These are phyloP conservation scores for Diorhabda carinulata DNA, from an alignment of 1,140 invertebrate species.

Conservation along the genomic window DNA sequence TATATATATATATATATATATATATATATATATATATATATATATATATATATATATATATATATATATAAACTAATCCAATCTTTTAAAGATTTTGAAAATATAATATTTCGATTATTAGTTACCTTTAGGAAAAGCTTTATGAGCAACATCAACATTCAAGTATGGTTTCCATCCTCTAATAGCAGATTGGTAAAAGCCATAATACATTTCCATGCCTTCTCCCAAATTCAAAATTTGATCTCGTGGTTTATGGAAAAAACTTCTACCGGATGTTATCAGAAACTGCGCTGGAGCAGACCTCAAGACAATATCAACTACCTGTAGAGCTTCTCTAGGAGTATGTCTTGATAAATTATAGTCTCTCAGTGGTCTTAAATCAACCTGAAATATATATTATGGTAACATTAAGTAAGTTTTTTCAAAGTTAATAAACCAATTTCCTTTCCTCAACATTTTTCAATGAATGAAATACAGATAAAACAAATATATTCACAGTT, in stretches of 20 bases:
- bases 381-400: background rate
- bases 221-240: slow-evolving; percentile 30
- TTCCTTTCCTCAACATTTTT: no score
- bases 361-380: slow-evolving; percentile 23
- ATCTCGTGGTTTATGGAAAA: slow-evolving; percentile 42
- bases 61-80: no score
- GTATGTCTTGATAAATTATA: slow-evolving; percentile 19
- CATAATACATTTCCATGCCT: slow-evolving; percentile 65
- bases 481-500: no score
- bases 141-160: slow-evolving; percentile 69
- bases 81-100: no score
- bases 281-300: slow-evolving; percentile 52
- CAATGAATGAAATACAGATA: no score
- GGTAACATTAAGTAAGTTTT: no score
- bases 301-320: slow-evolving; percentile 77
- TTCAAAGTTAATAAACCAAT: no score
- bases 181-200: slow-evolving; percentile 70
- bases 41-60: no score
- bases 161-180: slow-evolving; percentile 67
- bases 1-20: no score
- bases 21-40: no score
- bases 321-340: slow-evolving; percentile 69
- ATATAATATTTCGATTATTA: no score
- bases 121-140: slow-evolving; percentile 51
- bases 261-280: slow-evolving; percentile 48